Conservation (phyloP, 2,797 vertebrate genomes). For the Dromococcyx pavoninus region DNA sequence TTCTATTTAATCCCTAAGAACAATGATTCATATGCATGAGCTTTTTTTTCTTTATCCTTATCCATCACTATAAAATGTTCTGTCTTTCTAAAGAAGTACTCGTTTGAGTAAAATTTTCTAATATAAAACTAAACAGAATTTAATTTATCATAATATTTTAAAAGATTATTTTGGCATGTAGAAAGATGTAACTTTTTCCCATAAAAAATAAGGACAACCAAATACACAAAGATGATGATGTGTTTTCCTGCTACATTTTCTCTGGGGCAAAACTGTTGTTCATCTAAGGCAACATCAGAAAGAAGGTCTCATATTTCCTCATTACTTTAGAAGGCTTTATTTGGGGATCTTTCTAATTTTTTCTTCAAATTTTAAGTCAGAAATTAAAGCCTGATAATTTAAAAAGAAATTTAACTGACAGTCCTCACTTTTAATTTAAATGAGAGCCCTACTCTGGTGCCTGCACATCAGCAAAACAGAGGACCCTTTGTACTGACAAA, state of each 20-base stretch:
- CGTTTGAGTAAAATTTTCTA: background rate
- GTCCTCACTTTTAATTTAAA: background rate
- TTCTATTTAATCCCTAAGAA: background rate
- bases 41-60: background rate
- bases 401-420: background rate
- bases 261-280: background rate
- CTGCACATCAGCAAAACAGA: background rate
- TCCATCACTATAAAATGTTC: background rate
- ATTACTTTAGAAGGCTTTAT: background rate
- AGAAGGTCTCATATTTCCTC: background rate
- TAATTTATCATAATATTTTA: background rate
- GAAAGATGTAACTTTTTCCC: background rate
- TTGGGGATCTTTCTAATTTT: background rate
- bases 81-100: background rate
- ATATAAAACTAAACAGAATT: slow-evolving; percentile 16
- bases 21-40: background rate
- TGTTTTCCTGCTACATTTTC: background rate
- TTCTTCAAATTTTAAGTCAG: background rate
- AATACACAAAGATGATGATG: background rate
- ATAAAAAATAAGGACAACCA: background rate
- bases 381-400: background rate
- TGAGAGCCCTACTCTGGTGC: background rate
- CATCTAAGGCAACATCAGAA: background rate
- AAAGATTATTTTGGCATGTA: background rate
- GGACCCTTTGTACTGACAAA: background rate